phyloP scores from a whole-genome alignment of 2,797 vertebrate species.

The Linurgus olivaceus region DNA sequence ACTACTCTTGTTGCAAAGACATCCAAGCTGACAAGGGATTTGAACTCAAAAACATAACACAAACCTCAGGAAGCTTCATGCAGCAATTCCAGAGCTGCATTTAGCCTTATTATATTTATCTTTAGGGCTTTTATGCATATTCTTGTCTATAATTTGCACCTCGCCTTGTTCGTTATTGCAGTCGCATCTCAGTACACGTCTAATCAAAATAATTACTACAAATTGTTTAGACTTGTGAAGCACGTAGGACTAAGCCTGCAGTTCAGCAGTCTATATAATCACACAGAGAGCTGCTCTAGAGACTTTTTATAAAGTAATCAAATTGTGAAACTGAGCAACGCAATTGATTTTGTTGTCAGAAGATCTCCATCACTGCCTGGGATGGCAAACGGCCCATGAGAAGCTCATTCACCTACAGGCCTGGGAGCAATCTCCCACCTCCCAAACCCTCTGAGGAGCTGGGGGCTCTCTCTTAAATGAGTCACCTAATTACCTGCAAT shows the following conservation, averaged over 20 bases:
- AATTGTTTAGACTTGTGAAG: constrained; percentile 33
- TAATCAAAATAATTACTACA: constrained; percentile 43
- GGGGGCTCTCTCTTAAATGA: neutral
- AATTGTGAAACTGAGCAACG: constrained; percentile 46
- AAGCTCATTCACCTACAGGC: constrained; percentile 9
- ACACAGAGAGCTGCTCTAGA: constrained; percentile 21
- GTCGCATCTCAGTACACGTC: neutral
- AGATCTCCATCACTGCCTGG: constrained; percentile 5
- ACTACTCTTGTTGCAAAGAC: neutral
- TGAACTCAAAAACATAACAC: neutral
- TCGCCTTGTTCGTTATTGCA: neutral
- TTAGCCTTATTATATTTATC: constrained; percentile 8
- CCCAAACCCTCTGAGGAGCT: neutral
- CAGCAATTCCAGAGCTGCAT: neutral
- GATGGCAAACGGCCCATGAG: constrained; percentile 6
- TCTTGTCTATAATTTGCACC: constrained; percentile 1
- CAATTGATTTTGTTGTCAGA: constrained; percentile 55
- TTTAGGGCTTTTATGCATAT: neutral
- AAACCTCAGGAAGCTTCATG: neutral
- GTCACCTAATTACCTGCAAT: neutral
- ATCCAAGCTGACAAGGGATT: neutral
- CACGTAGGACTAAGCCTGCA: constrained; percentile 19
- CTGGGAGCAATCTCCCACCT: neutral
- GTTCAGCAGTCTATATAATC: constrained; percentile 38
- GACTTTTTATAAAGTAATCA: constrained; percentile 51